Evolutionary conservation across 2,113 vertebrate species (phyloP).

Genomic region (Platysternon megacephalum): DNA sequence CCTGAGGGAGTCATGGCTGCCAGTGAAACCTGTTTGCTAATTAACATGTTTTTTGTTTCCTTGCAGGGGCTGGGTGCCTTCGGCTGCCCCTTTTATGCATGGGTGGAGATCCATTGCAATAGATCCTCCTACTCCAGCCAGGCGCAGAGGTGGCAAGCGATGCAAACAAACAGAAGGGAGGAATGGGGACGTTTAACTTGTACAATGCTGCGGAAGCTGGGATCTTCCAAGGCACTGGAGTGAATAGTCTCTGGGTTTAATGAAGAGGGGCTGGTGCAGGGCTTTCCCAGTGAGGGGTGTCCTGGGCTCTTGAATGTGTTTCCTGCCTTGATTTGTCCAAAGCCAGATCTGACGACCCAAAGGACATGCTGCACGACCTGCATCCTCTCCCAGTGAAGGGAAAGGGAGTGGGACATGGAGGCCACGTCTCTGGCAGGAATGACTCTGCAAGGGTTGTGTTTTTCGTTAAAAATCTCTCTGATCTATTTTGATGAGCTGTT

Average conservation of each 20-base stretch:
- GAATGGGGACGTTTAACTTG: background rate
- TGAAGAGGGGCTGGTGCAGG: background rate
- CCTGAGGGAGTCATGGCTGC: background rate
- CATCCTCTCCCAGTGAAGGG: background rate
- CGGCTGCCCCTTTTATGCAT: background rate
- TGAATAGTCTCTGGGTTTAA: background rate
- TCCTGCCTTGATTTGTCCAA: background rate
- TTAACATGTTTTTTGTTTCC: background rate
- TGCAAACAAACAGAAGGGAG: background rate
- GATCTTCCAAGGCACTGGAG: background rate
- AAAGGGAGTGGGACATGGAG: background rate
- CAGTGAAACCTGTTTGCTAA: background rate
- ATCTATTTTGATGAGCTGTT: background rate
- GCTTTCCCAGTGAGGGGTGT: too few species aligned
- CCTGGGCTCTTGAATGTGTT: background rate
- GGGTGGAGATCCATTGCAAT: background rate
- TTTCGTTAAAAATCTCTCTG: background rate
- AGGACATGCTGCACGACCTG: background rate
- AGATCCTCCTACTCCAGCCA: background rate
- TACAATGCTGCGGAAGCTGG: background rate
- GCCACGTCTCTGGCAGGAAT: background rate
- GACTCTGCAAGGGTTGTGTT: background rate
- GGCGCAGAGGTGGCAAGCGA: too few species aligned
- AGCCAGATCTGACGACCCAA: background rate
- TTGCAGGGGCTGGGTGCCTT: background rate